phyloP scores from a whole-genome alignment of 23 tunicate genomes.

The Phallusia fumigata region DNA sequence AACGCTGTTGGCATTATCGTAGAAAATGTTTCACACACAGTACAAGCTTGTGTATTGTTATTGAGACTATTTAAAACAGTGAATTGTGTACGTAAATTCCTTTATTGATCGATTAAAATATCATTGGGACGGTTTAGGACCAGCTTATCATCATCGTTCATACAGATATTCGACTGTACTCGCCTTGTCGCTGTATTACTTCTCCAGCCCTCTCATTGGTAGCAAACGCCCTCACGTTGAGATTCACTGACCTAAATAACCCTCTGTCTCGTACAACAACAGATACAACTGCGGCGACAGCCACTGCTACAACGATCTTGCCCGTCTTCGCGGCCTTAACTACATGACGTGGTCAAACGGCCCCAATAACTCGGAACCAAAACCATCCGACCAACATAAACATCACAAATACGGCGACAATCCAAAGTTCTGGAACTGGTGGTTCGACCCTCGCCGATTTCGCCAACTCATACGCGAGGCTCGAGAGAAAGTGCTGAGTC shows the following conservation, averaged over 20 bases:
- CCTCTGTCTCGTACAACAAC: background rate
- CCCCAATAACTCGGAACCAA: slow-evolving; percentile 15
- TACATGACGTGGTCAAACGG: slow-evolving; percentile 75
- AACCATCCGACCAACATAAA: slow-evolving; percentile 57
- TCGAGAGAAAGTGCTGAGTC: slow-evolving; percentile 23
- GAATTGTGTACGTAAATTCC: too few relatives aligned
- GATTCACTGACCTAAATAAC: background rate
- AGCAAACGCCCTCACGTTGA: too few relatives aligned
- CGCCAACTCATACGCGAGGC: slow-evolving; percentile 41
- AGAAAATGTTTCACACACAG: too few relatives aligned
- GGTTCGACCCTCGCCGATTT: slow-evolving; percentile 66
- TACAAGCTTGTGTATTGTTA: too few relatives aligned
- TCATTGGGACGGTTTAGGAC: too few relatives aligned
- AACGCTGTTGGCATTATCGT: too few relatives aligned
- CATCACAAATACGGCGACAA: slow-evolving; percentile 74
- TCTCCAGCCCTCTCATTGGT: too few relatives aligned
- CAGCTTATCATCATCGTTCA: too few relatives aligned
- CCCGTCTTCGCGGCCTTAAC: slow-evolving; percentile 74
- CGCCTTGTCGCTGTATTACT: too few relatives aligned
- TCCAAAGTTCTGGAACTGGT: slow-evolving; percentile 96
- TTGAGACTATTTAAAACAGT: too few relatives aligned
- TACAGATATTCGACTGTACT: too few relatives aligned
- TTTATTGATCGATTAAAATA: too few relatives aligned
- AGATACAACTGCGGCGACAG: slow-evolving; percentile 89
- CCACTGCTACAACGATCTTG: slow-evolving; percentile 78